Conservation (phyloP, 2,888 invertebrate genomes). For the Meghimatium bilineatum region DNA sequence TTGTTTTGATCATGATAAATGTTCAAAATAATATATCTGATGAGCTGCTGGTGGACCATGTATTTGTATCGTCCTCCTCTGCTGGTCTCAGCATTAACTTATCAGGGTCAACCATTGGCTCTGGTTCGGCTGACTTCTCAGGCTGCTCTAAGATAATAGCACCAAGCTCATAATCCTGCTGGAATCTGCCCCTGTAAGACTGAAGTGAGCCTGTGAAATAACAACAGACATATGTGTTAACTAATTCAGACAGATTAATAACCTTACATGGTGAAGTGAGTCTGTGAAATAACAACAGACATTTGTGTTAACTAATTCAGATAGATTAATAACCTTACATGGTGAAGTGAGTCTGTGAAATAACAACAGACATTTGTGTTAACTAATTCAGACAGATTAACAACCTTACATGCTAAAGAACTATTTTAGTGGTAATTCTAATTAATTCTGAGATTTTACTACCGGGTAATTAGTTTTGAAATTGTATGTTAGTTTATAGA, state of each 20-base stretch:
- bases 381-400: no score
- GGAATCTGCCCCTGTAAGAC: slow-evolving; percentile 66
- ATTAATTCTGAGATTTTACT: no score
- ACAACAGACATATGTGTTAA: no score
- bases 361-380: no score
- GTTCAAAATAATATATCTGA: slow-evolving; percentile 67
- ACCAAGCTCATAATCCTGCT: slow-evolving; percentile 66
- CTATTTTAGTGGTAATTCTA: no score
- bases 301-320: no score
- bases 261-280: no score
- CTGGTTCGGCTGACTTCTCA: slow-evolving; percentile 49
- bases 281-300: slow-evolving; percentile 51
- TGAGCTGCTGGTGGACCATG: slow-evolving; percentile 62
- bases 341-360: slow-evolving; percentile 59
- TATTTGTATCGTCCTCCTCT: slow-evolving; percentile 59
- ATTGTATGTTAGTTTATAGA: no score
- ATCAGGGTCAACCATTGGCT: slow-evolving; percentile 55
- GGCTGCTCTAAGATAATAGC: slow-evolving; percentile 28
- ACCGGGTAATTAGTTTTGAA: no score
- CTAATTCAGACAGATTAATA: no score
- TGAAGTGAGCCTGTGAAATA: slow-evolving; percentile 58
- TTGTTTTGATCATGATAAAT: background rate
- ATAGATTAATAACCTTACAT: no score
- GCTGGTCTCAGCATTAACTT: slow-evolving; percentile 61
- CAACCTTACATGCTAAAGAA: no score